Evolutionary conservation across 2,113 vertebrate species (phyloP).

Genomic region (Cacatua alba): DNA sequence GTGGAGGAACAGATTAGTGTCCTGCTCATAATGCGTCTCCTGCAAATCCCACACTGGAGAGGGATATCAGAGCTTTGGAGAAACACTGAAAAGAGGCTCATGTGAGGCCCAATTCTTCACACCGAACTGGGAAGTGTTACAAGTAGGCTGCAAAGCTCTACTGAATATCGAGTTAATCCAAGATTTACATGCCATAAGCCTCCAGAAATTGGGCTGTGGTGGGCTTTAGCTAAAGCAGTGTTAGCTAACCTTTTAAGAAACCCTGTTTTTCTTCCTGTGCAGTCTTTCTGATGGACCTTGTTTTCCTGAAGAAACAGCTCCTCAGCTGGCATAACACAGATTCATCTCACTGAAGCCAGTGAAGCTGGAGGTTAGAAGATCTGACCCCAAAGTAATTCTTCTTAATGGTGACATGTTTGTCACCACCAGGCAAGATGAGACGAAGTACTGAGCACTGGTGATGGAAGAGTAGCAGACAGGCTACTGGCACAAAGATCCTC

Average conservation of each 20-base stretch:
- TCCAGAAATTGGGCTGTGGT: slow-evolving; percentile 33
- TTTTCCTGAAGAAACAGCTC: slow-evolving; percentile 24
- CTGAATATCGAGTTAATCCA: slow-evolving; percentile 54
- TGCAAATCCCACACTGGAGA: slow-evolving; percentile 33
- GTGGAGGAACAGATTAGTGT: slow-evolving; percentile 42
- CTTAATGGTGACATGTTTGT: slow-evolving; percentile 6
- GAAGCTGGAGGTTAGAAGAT: slow-evolving; percentile 8
- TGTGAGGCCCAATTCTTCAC: slow-evolving; percentile 51
- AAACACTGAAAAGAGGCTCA: slow-evolving; percentile 53
- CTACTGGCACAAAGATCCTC: neutral
- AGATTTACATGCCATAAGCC: slow-evolving; percentile 56
- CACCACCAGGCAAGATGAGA: neutral
- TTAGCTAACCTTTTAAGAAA: slow-evolving; percentile 64
- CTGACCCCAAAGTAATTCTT: neutral
- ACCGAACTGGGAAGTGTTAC: slow-evolving; percentile 19
- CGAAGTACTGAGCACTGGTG: neutral
- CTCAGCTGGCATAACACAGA: slow-evolving; percentile 4
- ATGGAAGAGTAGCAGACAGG: neutral
- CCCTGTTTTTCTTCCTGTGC: neutral
- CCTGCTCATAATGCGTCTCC: slow-evolving; percentile 4
- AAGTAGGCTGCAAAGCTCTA: slow-evolving; percentile 38
- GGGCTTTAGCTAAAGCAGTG: slow-evolving; percentile 54
- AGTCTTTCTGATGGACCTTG: neutral
- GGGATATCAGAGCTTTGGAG: slow-evolving; percentile 59
- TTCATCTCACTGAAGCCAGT: neutral